Evolutionary conservation across 1,140 invertebrate species (phyloP).

Genomic region (Drosophila elegans): DNA sequence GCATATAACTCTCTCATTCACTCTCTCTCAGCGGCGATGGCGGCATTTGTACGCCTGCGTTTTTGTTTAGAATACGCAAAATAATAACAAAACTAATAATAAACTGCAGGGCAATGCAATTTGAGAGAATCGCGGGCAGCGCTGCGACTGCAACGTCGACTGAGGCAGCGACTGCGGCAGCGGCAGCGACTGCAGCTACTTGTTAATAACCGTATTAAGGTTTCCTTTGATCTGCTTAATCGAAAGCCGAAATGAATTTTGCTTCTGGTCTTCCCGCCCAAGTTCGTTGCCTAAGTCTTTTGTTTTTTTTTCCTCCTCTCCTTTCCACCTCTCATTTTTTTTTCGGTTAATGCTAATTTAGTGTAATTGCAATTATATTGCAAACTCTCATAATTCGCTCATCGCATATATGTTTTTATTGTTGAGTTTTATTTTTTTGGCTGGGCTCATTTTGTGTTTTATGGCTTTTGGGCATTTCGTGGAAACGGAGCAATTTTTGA

Average conservation of each 20-base stretch:
- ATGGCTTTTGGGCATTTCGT: slow-evolving; percentile 69
- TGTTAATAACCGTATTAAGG: slow-evolving; percentile 77
- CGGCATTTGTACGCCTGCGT: slow-evolving; percentile 38
- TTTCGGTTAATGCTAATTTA: slow-evolving; percentile 73
- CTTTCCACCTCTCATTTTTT: neutral
- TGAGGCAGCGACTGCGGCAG: slow-evolving; percentile 2
- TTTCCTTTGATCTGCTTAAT: slow-evolving; percentile 79
- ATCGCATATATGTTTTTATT: slow-evolving; percentile 43
- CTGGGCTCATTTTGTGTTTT: slow-evolving; percentile 67
- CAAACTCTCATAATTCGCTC: slow-evolving; percentile 63
- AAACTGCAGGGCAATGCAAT: slow-evolving; percentile 81
- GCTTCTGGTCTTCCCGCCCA: slow-evolving; percentile 64
- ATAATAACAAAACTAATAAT: slow-evolving; percentile 85
- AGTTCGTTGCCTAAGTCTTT: slow-evolving; percentile 81
- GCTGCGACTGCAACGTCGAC: slow-evolving; percentile 1
- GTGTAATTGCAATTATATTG: slow-evolving; percentile 72
- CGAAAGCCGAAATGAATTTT: slow-evolving; percentile 66
- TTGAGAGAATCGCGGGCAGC: slow-evolving; percentile 61
- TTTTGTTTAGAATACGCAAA: slow-evolving; percentile 85
- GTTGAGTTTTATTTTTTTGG: slow-evolving; percentile 45
- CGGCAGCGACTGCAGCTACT: slow-evolving; percentile 34
- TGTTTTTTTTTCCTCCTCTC: slow-evolving; percentile 50
- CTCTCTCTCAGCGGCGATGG: slow-evolving; percentile 7
- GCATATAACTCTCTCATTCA: slow-evolving; percentile 4
- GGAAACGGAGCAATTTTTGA: slow-evolving; percentile 53